Conservation (phyloP, 1,140 invertebrate genomes). For the Phymastichus coffea region DNA sequence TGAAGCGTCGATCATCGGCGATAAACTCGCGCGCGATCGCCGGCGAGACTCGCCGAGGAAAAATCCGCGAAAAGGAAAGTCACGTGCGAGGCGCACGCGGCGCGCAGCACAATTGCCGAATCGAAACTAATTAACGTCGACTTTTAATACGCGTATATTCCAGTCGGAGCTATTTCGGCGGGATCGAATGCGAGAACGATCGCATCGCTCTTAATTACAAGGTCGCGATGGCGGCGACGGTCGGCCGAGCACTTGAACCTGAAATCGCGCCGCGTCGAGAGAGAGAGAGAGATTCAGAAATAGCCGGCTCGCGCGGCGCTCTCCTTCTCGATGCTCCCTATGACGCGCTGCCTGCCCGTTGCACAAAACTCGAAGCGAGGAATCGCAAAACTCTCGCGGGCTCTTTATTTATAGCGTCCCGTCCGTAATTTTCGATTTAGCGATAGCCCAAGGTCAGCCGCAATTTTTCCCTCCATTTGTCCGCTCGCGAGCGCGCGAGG, state of each 20-base stretch:
- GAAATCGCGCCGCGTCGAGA: constrained; percentile 1
- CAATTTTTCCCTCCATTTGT: constrained; percentile 25
- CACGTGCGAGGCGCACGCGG: too few species aligned
- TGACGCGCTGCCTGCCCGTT: too few species aligned
- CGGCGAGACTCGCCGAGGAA: too few species aligned
- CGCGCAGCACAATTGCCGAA: too few species aligned
- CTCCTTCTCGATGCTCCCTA: too few species aligned
- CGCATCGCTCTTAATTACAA: constrained; percentile 22
- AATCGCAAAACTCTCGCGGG: constrained; percentile 1
- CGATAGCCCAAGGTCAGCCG: constrained; percentile 15
- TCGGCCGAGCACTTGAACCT: constrained; percentile 21
- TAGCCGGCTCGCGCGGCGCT: neutral
- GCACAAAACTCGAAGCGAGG: neutral
- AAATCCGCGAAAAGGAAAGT: too few species aligned
- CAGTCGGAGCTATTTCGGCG: too few species aligned
- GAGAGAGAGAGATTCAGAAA: constrained; percentile 4
- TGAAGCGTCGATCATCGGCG: too few species aligned
- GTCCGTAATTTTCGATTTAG: constrained; percentile 24
- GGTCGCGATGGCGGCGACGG: neutral
- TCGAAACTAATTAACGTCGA: too few species aligned
- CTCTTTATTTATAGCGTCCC: constrained; percentile 23
- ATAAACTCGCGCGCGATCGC: too few species aligned
- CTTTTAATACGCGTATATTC: too few species aligned
- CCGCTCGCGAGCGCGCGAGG: constrained; percentile 6
- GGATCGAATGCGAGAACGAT: too few species aligned